phyloP scores from a whole-genome alignment of 2,797 vertebrate species.

The Babyrousa celebensis region DNA sequence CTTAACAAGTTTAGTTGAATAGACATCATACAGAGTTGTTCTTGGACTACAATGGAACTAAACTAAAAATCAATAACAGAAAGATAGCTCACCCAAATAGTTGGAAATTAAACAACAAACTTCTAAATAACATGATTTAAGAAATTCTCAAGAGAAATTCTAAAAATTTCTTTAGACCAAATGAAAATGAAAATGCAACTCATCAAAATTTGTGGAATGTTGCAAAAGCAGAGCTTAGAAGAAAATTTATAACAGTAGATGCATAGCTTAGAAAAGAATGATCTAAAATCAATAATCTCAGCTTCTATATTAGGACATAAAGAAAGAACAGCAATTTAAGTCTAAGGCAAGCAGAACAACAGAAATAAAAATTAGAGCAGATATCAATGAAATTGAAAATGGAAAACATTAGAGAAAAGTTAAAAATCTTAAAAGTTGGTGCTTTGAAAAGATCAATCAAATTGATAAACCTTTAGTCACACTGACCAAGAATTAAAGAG shows the following conservation, averaged over 20 bases:
- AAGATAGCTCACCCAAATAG: neutral
- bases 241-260: neutral
- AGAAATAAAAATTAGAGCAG: neutral
- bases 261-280: neutral
- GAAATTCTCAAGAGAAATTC: neutral
- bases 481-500: slow-evolving; percentile 43
- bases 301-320: neutral
- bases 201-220: neutral
- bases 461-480: neutral
- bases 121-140: neutral
- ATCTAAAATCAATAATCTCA: neutral
- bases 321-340: neutral
- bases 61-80: neutral
- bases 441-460: neutral
- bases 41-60: neutral
- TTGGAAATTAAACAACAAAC: neutral
- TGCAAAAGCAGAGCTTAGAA: neutral
- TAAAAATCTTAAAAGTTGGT: neutral
- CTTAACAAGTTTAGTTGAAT: neutral
- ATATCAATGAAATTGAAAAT: neutral
- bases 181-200: neutral
- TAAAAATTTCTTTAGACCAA: neutral
- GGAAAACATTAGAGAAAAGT: neutral
- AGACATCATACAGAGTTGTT: neutral
- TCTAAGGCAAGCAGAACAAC: neutral